Base-by-base conservation (phyloP, 2,888 invertebrate genomes). In the Lepeophtheirus nordmannii region DNA sequence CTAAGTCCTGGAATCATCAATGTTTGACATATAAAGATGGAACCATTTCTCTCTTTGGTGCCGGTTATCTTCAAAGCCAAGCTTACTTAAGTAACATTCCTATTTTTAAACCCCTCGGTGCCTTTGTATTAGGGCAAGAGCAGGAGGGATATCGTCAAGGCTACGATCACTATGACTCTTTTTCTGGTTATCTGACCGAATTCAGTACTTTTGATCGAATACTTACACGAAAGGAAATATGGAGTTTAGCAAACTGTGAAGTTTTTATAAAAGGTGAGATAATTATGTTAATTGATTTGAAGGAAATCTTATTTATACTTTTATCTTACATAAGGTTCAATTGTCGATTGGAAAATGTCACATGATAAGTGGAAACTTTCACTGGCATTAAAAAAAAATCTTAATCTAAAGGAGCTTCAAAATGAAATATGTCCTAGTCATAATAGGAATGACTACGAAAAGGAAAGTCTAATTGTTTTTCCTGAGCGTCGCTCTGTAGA, bases 1-100 rank as follows among this genome's bases (percentile, higher is more conserved):
- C 60, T 2, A 60, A 60, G n/a, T 14, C 37, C 3, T 60, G 60
- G 60, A 60, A 60, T 38, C 60, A 60, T 60, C 60, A 60, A 17
- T 60, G 60, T 23, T 17, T 60, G 10, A 60, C 60, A 2, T 60
- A 60, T 22, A 30, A 60, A 30, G 17, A 30, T 14, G 38, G 23
- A 60, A 60, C 10, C 1, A 58, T 23, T 17, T 58, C 58, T 23
- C 22, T 23, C 22, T 30, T 14, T 30, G 58, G 58, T 9, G n/a
- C 60, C 30, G 60, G 60, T 10, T 14, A 60, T 17, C 37, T 37
- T 23, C 60, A 60, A 60, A 60, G 60, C 39, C 22, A 60, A 11
- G 60, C 60, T 10, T 37, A 38, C 30, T 14, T 60, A 1, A 14
- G 30, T 20, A 38, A 37, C 23, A 60, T 23, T 30, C 60, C 60